phyloP scores from a whole-genome alignment of 2,113 vertebrate genomes.

The Centrocercus urophasianus region DNA sequence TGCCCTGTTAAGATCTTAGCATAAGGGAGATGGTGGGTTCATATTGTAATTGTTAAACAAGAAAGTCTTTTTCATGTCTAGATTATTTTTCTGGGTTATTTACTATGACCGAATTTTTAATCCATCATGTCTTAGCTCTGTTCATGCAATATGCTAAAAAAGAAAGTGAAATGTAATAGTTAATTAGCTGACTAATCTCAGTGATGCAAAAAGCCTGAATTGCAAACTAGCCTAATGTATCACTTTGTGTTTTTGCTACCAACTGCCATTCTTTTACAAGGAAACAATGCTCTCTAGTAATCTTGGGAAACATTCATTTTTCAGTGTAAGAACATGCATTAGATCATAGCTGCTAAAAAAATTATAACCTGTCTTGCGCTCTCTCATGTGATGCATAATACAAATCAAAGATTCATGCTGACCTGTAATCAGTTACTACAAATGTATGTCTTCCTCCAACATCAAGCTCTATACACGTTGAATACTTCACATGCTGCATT shows the following conservation, averaged over 20 bases:
- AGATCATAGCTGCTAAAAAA: conserved; percentile 9
- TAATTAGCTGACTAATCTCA: neutral
- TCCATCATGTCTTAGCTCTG: neutral
- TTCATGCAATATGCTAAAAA: neutral
- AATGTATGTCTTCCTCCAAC: conserved; percentile 3
- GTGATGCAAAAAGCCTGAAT: conserved; percentile 11
- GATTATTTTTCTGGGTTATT: neutral
- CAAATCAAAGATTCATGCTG: conserved; percentile 17
- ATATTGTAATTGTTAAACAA: neutral
- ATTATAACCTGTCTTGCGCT: neutral
- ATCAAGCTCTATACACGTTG: neutral
- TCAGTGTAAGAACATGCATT: conserved; percentile 15
- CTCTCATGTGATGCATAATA: neutral
- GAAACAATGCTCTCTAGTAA: neutral
- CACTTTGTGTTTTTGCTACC: neutral
- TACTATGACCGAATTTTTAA: neutral
- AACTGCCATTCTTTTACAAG: neutral
- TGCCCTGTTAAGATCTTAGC: neutral
- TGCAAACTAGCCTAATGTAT: neutral
- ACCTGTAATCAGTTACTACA: neutral
- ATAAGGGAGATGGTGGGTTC: neutral
- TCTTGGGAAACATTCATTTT: neutral
- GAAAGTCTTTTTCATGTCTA: neutral
- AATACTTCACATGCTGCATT: conserved; percentile 24
- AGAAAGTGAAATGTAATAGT: neutral